Base-by-base conservation (phyloP, 1,140 invertebrate species). In the Anoplolepis gracilipes region DNA sequence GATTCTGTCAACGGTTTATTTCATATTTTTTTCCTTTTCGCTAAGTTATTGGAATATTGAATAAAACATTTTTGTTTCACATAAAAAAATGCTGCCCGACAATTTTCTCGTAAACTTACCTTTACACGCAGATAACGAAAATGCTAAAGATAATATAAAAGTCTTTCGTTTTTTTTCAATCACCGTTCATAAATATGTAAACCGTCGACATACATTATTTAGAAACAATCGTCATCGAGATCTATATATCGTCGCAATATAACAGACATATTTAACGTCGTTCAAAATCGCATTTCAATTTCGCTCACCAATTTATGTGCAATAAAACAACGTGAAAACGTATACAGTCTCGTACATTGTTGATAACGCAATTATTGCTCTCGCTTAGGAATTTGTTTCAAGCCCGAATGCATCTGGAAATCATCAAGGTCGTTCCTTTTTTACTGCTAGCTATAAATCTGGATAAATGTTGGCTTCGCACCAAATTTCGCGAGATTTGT, bases 1-100 rank as follows among this genome's bases (percentile, higher is more conserved):
- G 28, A 33, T 86, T 59, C 81, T 87, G 67, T 89, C 86, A 90
- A 90, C 88, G 61, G 78, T 90, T 90, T 90, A 90, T 89, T 90
- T 79, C 72, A 4, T 67, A 36, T 67, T 77, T 55, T 42, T 69
- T 88, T 73, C 72, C 46, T 33, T 69, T 76, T 82, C 70, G 78
- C 70, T 73, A 70, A 85, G 61, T 87, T 85, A 89, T 69, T 72
- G 79, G 64, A 90, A 87, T 84, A 77, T 84, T 90, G 87, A 90
- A 87, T 82, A 70, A 85, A 90, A 82, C 36, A 57, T 42, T 5
- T 49, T 87, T 85, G 81, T 87, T 84, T 78, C 75, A 65, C 59
- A 85, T 61, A 19, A 36, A 78, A 78, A 78, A 65, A 85, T 13
- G 88, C 59, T 78, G 65, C 78, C 85, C 78, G 39, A 30, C 69